A percentile compares a stretch with the other conserved stretches of the same genome.
Conservation (phyloP, 2,113 vertebrate species). For the Gambusia holbrooki region DNA sequence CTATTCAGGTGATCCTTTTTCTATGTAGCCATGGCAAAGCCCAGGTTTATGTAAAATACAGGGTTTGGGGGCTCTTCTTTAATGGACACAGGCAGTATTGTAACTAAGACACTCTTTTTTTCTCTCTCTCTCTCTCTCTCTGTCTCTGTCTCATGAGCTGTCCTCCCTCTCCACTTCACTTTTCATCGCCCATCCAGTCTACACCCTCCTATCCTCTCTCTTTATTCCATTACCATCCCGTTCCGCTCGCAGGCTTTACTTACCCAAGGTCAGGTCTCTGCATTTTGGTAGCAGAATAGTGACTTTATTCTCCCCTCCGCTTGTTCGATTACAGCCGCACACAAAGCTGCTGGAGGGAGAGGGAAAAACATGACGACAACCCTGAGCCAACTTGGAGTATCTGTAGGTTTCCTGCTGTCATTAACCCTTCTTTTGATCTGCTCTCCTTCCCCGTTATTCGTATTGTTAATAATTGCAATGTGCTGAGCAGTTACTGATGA, state of each 20-base stretch:
- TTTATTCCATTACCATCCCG: slow-evolving; percentile 69
- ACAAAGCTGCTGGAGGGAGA: slow-evolving; percentile 34
- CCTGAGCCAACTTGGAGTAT: slow-evolving; percentile 71
- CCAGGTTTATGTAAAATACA: slow-evolving; percentile 54
- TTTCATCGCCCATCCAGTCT: slow-evolving; percentile 58
- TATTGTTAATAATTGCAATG: slow-evolving; percentile 58
- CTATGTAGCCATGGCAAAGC: slow-evolving; percentile 59
- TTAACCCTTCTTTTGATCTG: slow-evolving; percentile 53
- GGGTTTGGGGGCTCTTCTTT: slow-evolving; percentile 44
- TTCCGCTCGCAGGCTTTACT: slow-evolving; percentile 65
- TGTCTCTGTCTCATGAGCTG: slow-evolving; percentile 34
- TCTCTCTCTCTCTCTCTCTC: slow-evolving; percentile 27
- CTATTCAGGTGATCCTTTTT: slow-evolving; percentile 48
- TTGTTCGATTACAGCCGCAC: slow-evolving; percentile 49
- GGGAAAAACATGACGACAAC: slow-evolving; percentile 65
- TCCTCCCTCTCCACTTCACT: slow-evolving; percentile 69
- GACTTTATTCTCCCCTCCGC: slow-evolving; percentile 69
- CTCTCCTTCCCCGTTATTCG: slow-evolving; percentile 32
- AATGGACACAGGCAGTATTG: slow-evolving; percentile 70
- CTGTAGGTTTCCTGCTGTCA: slow-evolving; percentile 49
- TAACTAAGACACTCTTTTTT: slow-evolving; percentile 54
- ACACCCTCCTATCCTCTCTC: slow-evolving; percentile 49
- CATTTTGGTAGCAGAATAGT: slow-evolving; percentile 71
- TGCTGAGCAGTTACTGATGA: slow-evolving; percentile 42
- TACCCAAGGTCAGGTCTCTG: slow-evolving; percentile 71